Conservation (phyloP, 2,113 vertebrate genomes). For the Rhynchopsitta pachyrhyncha region DNA sequence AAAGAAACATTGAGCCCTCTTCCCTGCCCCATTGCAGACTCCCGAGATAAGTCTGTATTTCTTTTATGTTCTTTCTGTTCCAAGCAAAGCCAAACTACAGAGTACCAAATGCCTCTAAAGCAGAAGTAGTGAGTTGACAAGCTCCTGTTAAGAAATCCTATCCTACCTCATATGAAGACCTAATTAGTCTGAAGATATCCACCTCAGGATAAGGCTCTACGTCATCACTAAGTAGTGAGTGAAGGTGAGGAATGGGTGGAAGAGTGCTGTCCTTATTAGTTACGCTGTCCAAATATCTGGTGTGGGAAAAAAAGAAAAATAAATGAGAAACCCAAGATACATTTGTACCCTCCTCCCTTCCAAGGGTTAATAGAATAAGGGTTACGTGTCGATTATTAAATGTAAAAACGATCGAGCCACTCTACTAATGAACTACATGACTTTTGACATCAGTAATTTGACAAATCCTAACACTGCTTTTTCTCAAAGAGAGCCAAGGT, state of each 20-base stretch:
- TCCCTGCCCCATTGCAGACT: background rate
- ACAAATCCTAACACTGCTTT: background rate
- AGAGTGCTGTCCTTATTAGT: constrained; percentile 97
- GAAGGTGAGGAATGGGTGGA: constrained; percentile 95
- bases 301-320: background rate
- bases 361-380: background rate
- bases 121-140: background rate
- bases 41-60: background rate
- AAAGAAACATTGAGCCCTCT: background rate
- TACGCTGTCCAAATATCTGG: constrained; percentile 94
- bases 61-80: background rate
- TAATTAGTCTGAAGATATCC: constrained; percentile 95
- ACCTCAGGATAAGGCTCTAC: constrained; percentile 93
- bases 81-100: background rate
- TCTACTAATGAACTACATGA: background rate
- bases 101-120: background rate
- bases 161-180: constrained; percentile 91
- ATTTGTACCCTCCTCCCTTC: background rate
- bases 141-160: background rate
- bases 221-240: constrained; percentile 93
- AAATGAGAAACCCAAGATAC: background rate
- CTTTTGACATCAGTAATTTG: background rate
- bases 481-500: background rate
- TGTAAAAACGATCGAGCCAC: background rate
- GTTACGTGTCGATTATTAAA: background rate